These are phyloP conservation scores for Reticulitermes lucifugus DNA, from an alignment of 2,888 invertebrate species.

Conservation along the genomic window DNA sequence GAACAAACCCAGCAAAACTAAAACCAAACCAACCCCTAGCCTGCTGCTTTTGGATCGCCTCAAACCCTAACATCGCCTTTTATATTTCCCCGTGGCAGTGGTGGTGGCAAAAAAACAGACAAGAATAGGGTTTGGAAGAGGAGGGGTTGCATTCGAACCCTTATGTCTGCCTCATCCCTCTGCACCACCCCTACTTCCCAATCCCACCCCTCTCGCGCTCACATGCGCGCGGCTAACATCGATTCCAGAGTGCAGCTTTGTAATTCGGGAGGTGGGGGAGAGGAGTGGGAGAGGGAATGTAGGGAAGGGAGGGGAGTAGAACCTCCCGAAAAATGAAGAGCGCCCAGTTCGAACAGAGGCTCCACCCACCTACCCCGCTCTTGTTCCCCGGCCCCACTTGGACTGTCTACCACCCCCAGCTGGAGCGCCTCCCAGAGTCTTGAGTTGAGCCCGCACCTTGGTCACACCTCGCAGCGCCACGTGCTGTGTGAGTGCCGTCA, in stretches of 20 bases:
- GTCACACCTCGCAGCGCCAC: slow-evolving; percentile 16
- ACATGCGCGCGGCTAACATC: slow-evolving; percentile 44
- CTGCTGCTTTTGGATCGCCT: slow-evolving; percentile 50
- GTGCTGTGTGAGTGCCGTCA: neutral
- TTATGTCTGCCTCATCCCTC: slow-evolving; percentile 41
- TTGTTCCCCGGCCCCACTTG: slow-evolving; percentile 12
- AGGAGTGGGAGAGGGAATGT: slow-evolving; percentile 36
- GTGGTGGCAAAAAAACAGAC: slow-evolving; percentile 47
- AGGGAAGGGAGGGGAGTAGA: slow-evolving; percentile 36
- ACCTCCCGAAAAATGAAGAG: slow-evolving; percentile 50
- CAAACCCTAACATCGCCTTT: slow-evolving; percentile 50
- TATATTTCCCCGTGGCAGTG: slow-evolving; percentile 53
- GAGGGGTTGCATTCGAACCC: slow-evolving; percentile 46
- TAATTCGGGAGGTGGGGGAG: neutral
- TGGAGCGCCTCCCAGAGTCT: slow-evolving; percentile 28
- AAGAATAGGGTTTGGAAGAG: slow-evolving; percentile 15
- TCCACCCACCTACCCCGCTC: slow-evolving; percentile 47
- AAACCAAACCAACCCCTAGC: slow-evolving; percentile 53
- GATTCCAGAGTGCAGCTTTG: slow-evolving; percentile 36
- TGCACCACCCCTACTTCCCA: slow-evolving; percentile 42
- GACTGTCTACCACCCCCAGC: slow-evolving; percentile 16
- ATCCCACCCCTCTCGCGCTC: slow-evolving; percentile 8
- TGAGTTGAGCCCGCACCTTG: neutral
- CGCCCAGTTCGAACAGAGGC: slow-evolving; percentile 42
- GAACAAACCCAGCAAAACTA: slow-evolving; percentile 53